Percentiles rank a stretch among this genome's conserved stretches.
Evolutionary conservation across 92 coral and sea anemone species (phyloP).

Genomic region (Hydrozoanthus gracilis): DNA sequence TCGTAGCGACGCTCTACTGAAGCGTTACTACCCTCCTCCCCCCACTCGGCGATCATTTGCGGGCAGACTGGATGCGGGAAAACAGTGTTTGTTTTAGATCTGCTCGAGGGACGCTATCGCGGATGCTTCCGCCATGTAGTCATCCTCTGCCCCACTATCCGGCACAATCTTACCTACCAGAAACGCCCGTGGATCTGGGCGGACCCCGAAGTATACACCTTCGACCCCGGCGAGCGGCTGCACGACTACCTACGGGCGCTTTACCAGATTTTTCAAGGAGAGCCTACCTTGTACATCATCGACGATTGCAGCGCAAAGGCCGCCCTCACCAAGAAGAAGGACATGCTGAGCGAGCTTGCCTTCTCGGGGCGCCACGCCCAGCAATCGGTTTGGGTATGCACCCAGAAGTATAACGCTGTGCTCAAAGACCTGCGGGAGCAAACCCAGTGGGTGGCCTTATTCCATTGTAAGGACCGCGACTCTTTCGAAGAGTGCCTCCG

Average conservation of each 20-base stretch:
- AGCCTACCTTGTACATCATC: too few species aligned
- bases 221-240: slow-evolving; percentile 12
- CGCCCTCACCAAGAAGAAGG: too few species aligned
- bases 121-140: slow-evolving; percentile 2
- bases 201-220: background rate
- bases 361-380: slow-evolving; percentile 27
- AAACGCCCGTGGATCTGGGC: too few species aligned
- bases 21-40: background rate
- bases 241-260: slow-evolving; percentile 10
- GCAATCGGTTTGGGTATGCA: slow-evolving; percentile 22
- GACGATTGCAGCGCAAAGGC: too few species aligned
- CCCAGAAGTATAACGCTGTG: slow-evolving; percentile 15
- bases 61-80: too few species aligned
- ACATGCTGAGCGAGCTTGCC: too few species aligned
- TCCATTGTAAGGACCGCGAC: slow-evolving; percentile 1
- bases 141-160: slow-evolving; percentile 23
- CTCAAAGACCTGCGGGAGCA: slow-evolving; percentile 8
- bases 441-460: slow-evolving; percentile 8
- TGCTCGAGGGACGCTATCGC: slow-evolving; percentile 17
- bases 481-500: slow-evolving; percentile 5
- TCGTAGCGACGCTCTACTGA: too few species aligned
- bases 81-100: slow-evolving; percentile 6
- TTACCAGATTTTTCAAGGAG: slow-evolving; percentile 19
- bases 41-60: too few species aligned
- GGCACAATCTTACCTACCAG: background rate